Conservation (phyloP, 1,140 invertebrate species). For the Neodiprion virginianus region DNA sequence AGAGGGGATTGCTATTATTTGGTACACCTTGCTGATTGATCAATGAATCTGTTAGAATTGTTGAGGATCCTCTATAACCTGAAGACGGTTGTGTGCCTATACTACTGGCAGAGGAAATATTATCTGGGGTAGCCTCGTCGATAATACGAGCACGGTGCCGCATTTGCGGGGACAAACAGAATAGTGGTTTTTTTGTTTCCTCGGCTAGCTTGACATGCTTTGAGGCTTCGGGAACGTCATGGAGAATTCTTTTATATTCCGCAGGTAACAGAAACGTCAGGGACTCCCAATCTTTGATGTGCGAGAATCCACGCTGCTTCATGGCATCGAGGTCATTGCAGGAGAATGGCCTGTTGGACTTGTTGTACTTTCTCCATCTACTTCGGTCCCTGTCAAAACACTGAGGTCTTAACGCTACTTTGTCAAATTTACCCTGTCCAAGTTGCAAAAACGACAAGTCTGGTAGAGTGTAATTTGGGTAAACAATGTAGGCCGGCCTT, state of each 20-base stretch:
- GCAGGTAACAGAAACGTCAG: slow-evolving; percentile 83
- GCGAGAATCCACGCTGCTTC: slow-evolving; percentile 78
- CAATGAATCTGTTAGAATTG: slow-evolving; percentile 79
- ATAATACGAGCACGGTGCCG: slow-evolving; percentile 60
- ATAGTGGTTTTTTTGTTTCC: slow-evolving; percentile 67
- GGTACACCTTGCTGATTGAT: slow-evolving; percentile 66
- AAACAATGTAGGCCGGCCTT: slow-evolving; percentile 85
- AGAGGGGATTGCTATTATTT: slow-evolving; percentile 71
- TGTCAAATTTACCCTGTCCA: slow-evolving; percentile 67
- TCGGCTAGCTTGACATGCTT: slow-evolving; percentile 67
- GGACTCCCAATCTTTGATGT: slow-evolving; percentile 91
- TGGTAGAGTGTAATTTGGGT: slow-evolving; percentile 90
- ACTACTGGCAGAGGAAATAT: slow-evolving; percentile 71
- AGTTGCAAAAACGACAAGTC: slow-evolving; percentile 84
- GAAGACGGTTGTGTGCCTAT: slow-evolving; percentile 82
- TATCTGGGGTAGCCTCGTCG: slow-evolving; percentile 63
- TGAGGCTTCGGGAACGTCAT: slow-evolving; percentile 78
- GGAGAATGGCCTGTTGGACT: slow-evolving; percentile 75
- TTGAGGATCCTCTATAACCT: slow-evolving; percentile 85
- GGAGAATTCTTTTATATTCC: slow-evolving; percentile 76
- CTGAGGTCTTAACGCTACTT: slow-evolving; percentile 67
- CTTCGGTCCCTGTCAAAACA: slow-evolving; percentile 44
- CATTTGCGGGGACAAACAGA: slow-evolving; percentile 69
- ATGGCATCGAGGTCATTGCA: slow-evolving; percentile 84
- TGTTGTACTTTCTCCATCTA: slow-evolving; percentile 49